These are phyloP conservation scores for Scotopteryx bipunctaria DNA, from an alignment of 2,888 invertebrate species.

Conservation along the genomic window DNA sequence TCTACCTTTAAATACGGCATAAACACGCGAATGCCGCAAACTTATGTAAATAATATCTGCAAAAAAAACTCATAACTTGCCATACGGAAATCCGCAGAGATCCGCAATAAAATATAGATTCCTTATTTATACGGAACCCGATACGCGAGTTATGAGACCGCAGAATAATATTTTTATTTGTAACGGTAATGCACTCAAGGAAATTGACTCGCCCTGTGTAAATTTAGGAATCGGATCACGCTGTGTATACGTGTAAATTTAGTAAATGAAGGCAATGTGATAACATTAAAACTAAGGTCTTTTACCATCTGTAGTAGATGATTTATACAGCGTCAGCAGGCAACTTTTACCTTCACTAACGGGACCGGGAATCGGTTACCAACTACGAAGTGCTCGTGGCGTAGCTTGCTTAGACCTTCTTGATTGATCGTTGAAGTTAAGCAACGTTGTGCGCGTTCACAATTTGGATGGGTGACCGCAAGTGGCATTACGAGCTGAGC, in stretches of 20 bases:
- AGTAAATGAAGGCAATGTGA: background rate
- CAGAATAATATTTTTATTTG: conserved; percentile 56
- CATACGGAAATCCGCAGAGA: conserved; percentile 49
- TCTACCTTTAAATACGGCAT: conserved; percentile 8
- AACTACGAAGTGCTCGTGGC: too few relatives aligned
- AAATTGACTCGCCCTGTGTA: conserved; percentile 57
- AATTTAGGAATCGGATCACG: conserved; percentile 38
- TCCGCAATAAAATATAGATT: conserved; percentile 56
- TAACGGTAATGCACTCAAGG: conserved; percentile 61
- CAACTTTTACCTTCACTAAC: too few relatives aligned
- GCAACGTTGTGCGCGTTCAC: too few relatives aligned
- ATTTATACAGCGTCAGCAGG: too few relatives aligned
- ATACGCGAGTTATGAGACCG: conserved; percentile 51
- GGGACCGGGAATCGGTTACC: too few relatives aligned
- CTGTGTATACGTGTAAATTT: background rate
- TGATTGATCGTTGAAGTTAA: too few relatives aligned
- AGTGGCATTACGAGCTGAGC: too few relatives aligned
- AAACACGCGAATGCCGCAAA: conserved; percentile 26
- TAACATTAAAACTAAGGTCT: too few relatives aligned
- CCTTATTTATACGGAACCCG: conserved; percentile 50
- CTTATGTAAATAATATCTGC: conserved; percentile 42
- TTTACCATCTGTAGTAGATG: too few relatives aligned
- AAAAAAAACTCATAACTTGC: conserved; percentile 44
- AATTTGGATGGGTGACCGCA: too few relatives aligned
- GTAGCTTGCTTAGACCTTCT: too few relatives aligned